These are phyloP conservation scores for Plotosus lineatus DNA, from an alignment of 2,113 vertebrate genomes.

Conservation along the genomic window DNA sequence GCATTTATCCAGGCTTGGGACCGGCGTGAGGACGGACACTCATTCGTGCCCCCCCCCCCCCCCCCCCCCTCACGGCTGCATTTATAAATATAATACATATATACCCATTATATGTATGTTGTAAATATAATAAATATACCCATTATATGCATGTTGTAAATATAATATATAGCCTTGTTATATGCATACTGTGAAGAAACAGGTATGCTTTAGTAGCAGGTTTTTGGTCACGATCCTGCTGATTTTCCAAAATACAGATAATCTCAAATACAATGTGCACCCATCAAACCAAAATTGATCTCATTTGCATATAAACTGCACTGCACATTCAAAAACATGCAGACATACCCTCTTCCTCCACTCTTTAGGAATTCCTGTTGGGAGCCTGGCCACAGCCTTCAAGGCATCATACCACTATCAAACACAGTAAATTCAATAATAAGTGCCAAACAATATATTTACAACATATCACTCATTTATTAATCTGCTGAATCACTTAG, in stretches of 20 bases:
- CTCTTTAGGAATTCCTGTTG: conserved; percentile 93
- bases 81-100: too few relatives aligned
- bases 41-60: too few relatives aligned
- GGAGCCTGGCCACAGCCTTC: conserved; percentile 91
- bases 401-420: conserved; percentile 96
- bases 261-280: not conserved
- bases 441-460: not conserved
- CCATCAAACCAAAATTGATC: not conserved
- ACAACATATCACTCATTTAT: too few relatives aligned
- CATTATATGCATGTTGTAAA: not conserved
- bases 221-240: not conserved
- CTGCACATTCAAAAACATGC: not conserved
- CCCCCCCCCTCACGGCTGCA: too few relatives aligned
- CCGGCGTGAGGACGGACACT: too few relatives aligned
- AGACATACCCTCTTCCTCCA: conserved; percentile 89
- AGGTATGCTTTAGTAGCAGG: not conserved
- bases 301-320: not conserved
- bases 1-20: too few relatives aligned
- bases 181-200: not conserved
- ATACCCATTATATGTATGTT: too few relatives aligned
- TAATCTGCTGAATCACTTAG: too few relatives aligned
- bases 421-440: conserved; percentile 23
- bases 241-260: not conserved
- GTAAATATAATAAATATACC: not conserved
- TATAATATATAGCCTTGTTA: not conserved